A percentile compares a stretch with the other conserved stretches of the same genome.
These are phyloP conservation scores for Melolontha melolontha DNA, from an alignment of 2,888 invertebrate genomes.

Conservation along the genomic window DNA sequence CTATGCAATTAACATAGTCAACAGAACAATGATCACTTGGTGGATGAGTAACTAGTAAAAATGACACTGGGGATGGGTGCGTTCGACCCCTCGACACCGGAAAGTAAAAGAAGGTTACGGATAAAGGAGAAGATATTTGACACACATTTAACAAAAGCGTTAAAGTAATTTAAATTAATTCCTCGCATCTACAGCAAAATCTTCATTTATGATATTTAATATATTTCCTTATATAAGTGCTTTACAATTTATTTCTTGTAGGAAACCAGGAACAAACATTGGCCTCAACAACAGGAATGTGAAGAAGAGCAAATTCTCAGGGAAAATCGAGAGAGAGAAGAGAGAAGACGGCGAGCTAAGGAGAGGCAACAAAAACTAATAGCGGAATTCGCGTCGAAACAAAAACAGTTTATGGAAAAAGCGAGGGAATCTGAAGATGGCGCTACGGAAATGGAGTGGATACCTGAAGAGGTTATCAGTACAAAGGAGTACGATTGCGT, in stretches of 20 bases:
- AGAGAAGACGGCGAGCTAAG: conserved; percentile 84
- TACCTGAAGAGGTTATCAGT: conserved; percentile 69
- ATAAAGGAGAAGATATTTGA: too few relatives aligned
- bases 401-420: conserved; percentile 90
- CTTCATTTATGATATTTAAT: too few relatives aligned
- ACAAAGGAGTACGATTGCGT: conserved; percentile 91
- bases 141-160: too few relatives aligned
- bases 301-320: conserved; percentile 76
- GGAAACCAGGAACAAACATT: conserved; percentile 78
- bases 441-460: conserved; percentile 72
- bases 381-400: conserved; percentile 92
- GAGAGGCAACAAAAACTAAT: conserved; percentile 93
- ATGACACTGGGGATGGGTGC: too few relatives aligned
- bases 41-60: too few relatives aligned
- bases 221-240: neutral
- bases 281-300: conserved; percentile 85
- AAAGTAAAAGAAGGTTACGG: too few relatives aligned
- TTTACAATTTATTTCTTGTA: conserved; percentile 52
- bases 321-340: conserved; percentile 82
- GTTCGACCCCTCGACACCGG: too few relatives aligned
- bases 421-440: conserved; percentile 73
- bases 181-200: too few relatives aligned
- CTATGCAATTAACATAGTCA: too few relatives aligned
- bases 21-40: too few relatives aligned
- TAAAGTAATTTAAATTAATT: too few relatives aligned